These are phyloP conservation scores for Menura novaehollandiae DNA, from an alignment of 2,113 vertebrate genomes.

Conservation along the genomic window DNA sequence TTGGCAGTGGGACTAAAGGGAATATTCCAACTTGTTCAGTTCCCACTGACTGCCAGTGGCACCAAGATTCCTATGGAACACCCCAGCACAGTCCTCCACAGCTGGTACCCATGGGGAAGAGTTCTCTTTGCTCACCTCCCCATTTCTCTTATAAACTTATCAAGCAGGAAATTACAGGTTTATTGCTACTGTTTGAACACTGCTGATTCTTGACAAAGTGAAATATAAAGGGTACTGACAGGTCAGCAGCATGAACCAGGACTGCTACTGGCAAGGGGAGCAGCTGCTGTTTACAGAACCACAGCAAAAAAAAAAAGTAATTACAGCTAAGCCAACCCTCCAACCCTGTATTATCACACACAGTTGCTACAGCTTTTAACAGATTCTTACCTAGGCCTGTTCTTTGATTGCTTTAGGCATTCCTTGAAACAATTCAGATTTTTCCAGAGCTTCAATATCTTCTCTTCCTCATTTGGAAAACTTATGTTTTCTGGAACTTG, in stretches of 20 bases:
- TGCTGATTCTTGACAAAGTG: not conserved
- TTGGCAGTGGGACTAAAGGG: not conserved
- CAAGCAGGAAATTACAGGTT: not conserved
- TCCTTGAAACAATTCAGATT: conserved; percentile 89
- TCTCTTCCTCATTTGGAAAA: conserved; percentile 92
- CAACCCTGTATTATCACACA: not conserved
- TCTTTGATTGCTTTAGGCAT: conserved; percentile 93
- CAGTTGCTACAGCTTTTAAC: not conserved
- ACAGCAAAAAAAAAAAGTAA: not conserved
- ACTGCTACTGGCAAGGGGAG: not conserved
- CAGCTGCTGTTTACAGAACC: not conserved
- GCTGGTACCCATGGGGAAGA: not conserved
- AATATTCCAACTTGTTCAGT: not conserved
- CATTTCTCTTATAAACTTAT: not conserved
- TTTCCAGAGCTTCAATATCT: conserved; percentile 85
- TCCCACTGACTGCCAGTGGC: not conserved
- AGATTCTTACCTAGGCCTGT: conserved; percentile 81
- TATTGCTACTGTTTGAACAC: not conserved
- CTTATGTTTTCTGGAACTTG: conserved; percentile 87
- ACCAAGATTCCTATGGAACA: not conserved
- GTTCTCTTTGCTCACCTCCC: not conserved
- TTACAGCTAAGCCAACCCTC: not conserved
- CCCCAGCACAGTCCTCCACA: not conserved
- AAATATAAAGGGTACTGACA: not conserved
- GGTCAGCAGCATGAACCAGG: not conserved